phyloP scores from a whole-genome alignment of 2,888 invertebrate genomes.

The Dysmachus trigonus region DNA sequence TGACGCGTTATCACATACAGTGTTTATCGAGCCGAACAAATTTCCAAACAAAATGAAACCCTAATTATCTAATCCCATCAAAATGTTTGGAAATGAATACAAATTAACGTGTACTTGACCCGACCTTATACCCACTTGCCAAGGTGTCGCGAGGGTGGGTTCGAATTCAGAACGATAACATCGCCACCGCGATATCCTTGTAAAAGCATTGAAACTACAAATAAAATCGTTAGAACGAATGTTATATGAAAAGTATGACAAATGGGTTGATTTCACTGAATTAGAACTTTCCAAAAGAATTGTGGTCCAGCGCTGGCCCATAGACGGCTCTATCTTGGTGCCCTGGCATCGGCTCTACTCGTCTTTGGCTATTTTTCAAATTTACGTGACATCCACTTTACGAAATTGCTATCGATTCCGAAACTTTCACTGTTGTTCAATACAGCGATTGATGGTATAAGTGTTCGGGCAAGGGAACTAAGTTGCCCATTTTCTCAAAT shows the following conservation, averaged over 20 bases:
- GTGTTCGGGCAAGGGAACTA: background rate
- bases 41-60: background rate
- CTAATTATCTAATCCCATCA: background rate
- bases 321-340: background rate
- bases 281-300: background rate
- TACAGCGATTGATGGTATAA: background rate
- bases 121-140: background rate
- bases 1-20: background rate
- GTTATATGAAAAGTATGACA: background rate
- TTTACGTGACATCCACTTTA: background rate
- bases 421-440: background rate
- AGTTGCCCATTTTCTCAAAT: background rate
- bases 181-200: background rate
- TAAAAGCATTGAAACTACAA: background rate
- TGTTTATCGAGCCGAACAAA: background rate
- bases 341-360: background rate
- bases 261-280: background rate
- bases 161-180: background rate
- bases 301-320: background rate
- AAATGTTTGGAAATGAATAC: background rate
- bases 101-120: background rate
- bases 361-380: background rate
- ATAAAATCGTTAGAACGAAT: background rate
- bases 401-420: background rate
- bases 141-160: background rate